phyloP scores from a whole-genome alignment of 92 coral and sea anemone species.

The Bergia puertoricense region DNA sequence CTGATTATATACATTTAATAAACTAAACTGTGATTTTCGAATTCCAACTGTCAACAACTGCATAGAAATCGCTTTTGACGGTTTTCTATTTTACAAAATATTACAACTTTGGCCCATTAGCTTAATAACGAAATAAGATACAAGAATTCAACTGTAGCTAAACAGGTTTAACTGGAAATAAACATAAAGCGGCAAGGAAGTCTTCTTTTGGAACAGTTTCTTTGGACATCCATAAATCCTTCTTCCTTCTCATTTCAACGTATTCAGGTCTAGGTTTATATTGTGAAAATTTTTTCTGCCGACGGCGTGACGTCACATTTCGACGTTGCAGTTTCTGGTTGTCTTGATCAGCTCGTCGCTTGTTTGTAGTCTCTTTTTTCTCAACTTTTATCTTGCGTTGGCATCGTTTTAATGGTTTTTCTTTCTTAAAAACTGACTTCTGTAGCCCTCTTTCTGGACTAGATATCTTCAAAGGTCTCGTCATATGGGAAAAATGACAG shows the following conservation, averaged over 20 bases:
- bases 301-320: slow-evolving; percentile 41
- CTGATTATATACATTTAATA: neutral
- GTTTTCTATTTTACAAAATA: neutral
- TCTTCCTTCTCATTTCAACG: slow-evolving; percentile 32
- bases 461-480: slow-evolving; percentile 13
- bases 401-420: slow-evolving; percentile 26
- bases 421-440: neutral
- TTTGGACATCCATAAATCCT: slow-evolving; percentile 42
- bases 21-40: neutral
- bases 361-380: slow-evolving; percentile 6
- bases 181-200: slow-evolving; percentile 15
- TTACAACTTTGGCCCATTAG: neutral
- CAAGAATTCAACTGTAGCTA: neutral
- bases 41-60: no score
- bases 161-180: neutral
- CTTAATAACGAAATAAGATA: neutral
- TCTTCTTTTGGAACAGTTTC: slow-evolving; percentile 28
- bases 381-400: neutral
- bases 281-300: slow-evolving; percentile 34
- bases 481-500: neutral
- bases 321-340: neutral
- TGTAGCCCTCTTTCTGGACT: neutral
- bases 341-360: slow-evolving; percentile 19
- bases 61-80: neutral
- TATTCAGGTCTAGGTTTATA: slow-evolving; percentile 39